phyloP scores from a whole-genome alignment of 2,113 vertebrate genomes.

The Lonchura striata region DNA sequence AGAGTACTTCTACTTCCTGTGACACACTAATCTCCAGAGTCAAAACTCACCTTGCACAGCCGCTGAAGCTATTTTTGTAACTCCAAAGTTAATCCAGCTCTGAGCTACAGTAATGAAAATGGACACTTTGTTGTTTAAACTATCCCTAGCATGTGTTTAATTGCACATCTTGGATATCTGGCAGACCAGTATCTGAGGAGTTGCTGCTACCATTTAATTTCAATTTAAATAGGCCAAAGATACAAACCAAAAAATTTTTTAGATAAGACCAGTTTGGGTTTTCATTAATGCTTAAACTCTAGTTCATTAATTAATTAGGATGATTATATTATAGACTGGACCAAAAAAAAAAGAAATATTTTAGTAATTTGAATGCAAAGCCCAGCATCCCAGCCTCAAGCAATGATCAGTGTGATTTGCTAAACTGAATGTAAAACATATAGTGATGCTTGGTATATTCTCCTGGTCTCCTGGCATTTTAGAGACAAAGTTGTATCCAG shows the following conservation, averaged over 20 bases:
- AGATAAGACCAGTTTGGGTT: background rate
- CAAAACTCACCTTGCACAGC: slow-evolving; percentile 37
- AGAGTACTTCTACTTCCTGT: background rate
- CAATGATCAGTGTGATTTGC: background rate
- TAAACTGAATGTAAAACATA: background rate
- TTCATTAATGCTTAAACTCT: background rate
- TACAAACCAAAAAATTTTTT: background rate
- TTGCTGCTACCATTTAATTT: background rate
- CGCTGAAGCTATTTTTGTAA: slow-evolving; percentile 11
- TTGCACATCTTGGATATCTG: background rate
- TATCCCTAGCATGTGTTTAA: background rate
- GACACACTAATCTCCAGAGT: slow-evolving; percentile 13
- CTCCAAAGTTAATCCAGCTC: slow-evolving; percentile 47
- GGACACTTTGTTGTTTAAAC: background rate
- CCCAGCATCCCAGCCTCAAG: background rate
- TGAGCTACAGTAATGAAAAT: background rate
- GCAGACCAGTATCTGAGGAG: background rate
- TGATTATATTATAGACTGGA: background rate
- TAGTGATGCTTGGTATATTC: background rate
- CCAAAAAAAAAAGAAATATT: background rate
- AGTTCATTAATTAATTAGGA: background rate
- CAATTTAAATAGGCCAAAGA: background rate
- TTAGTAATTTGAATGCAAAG: background rate
- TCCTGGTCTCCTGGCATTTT: background rate
- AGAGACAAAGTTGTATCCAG: background rate